A percentile compares a stretch with the other conserved stretches of the same genome.
Conservation (phyloP, 1,140 invertebrate species). For the Zaprionus davidi region DNA sequence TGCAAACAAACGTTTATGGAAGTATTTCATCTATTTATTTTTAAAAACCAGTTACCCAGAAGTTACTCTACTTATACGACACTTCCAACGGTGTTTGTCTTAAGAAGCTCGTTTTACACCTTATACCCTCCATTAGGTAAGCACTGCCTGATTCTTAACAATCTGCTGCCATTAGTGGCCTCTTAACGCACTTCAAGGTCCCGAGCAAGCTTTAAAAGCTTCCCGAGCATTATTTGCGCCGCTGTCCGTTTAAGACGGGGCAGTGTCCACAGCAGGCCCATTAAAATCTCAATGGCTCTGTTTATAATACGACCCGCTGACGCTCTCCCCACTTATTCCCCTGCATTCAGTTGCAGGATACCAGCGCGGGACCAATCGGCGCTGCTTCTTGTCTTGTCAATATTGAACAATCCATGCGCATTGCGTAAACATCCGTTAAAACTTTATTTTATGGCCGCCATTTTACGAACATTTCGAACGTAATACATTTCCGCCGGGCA, state of each 20-base stretch:
- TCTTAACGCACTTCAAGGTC: conserved; percentile 2
- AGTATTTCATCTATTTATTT: too few relatives aligned
- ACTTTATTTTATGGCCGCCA: conserved; percentile 82
- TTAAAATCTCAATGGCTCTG: conserved; percentile 72
- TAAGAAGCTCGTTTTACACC: neutral
- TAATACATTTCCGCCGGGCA: conserved; percentile 74
- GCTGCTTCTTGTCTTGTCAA: conserved; percentile 72
- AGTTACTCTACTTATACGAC: neutral
- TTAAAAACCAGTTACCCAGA: too few relatives aligned
- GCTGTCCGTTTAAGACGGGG: conserved; percentile 11
- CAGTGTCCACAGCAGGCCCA: conserved; percentile 41
- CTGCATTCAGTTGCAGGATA: neutral
- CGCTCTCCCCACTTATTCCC: neutral
- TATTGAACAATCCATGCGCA: conserved; percentile 82
- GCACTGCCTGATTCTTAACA: neutral
- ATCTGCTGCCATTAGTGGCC: neutral
- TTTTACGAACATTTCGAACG: conserved; percentile 80
- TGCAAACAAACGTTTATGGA: too few relatives aligned
- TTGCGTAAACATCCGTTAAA: conserved; percentile 81
- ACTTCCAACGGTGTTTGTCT: neutral
- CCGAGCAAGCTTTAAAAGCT: conserved; percentile 15
- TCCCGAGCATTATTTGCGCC: neutral
- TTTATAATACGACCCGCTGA: neutral
- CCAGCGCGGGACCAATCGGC: conserved; percentile 54
- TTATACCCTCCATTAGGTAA: neutral